Conservation (phyloP, 2,888 invertebrate species). For the Papilio protenor region DNA sequence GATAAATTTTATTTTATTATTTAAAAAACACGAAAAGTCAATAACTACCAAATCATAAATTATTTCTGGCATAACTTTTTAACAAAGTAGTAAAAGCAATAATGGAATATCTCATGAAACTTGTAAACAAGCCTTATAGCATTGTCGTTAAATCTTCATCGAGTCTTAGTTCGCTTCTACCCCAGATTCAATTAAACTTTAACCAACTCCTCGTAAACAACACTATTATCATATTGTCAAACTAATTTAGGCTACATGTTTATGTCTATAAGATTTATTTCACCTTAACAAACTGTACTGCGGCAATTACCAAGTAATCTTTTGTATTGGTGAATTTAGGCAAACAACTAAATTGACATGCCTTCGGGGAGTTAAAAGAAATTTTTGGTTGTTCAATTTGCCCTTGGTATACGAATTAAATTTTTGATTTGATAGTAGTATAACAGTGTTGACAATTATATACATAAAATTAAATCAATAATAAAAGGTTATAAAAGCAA, state of each 20-base stretch:
- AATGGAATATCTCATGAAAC: slow-evolving; percentile 59
- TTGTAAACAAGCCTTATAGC: slow-evolving; percentile 65
- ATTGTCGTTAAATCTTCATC: slow-evolving; percentile 73
- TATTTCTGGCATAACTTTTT: slow-evolving; percentile 9
- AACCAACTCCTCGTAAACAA: slow-evolving; percentile 81
- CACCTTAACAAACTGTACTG: slow-evolving; percentile 44
- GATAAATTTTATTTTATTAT: not conserved
- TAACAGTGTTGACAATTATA: no score
- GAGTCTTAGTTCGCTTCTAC: slow-evolving; percentile 58
- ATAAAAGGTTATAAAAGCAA: no score
- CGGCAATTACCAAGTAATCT: slow-evolving; percentile 64
- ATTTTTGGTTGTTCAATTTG: slow-evolving; percentile 17
- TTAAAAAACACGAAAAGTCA: not conserved
- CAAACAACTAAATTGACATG: slow-evolving; percentile 43
- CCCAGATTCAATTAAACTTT: slow-evolving; percentile 82
- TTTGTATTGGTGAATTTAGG: slow-evolving; percentile 44
- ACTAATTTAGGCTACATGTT: slow-evolving; percentile 59
- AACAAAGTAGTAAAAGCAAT: slow-evolving; percentile 49
- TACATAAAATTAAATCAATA: no score
- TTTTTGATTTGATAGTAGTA: no score
- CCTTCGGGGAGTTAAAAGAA: slow-evolving; percentile 21
- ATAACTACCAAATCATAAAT: not conserved
- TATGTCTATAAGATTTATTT: slow-evolving; percentile 45
- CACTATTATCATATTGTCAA: slow-evolving; percentile 67
- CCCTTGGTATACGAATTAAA: not conserved